These are phyloP conservation scores for Thamnophis elegans DNA, from an alignment of 2,797 vertebrate species.

Conservation along the genomic window DNA sequence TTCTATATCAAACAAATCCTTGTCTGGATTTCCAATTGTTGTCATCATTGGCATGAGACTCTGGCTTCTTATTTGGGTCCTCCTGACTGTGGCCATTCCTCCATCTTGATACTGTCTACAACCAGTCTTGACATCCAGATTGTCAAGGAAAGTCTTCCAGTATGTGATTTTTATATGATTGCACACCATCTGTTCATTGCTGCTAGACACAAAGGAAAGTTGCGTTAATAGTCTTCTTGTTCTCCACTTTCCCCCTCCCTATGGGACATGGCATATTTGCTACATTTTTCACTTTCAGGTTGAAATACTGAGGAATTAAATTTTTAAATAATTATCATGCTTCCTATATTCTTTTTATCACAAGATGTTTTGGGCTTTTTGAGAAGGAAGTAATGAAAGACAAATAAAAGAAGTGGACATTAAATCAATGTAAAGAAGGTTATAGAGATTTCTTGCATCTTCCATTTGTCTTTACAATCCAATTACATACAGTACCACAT, in stretches of 20 bases:
- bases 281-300: neutral
- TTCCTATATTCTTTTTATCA: neutral
- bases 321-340: neutral
- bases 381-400: slow-evolving; percentile 46
- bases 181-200: slow-evolving; percentile 56
- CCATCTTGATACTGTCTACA: neutral
- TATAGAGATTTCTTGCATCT: slow-evolving; percentile 30
- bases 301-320: neutral
- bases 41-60: neutral
- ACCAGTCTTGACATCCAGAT: neutral
- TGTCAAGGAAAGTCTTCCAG: slow-evolving; percentile 16
- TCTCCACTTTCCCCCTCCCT: slow-evolving; percentile 24
- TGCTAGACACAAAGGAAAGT: slow-evolving; percentile 58
- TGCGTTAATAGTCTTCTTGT: slow-evolving; percentile 12
- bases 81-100: neutral
- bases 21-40: neutral
- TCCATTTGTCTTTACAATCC: slow-evolving; percentile 49
- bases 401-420: slow-evolving; percentile 39
- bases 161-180: slow-evolving; percentile 39
- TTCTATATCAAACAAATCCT: neutral
- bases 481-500: slow-evolving; percentile 44
- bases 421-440: slow-evolving; percentile 42
- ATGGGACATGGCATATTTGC: neutral
- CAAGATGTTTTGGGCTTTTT: slow-evolving; percentile 27
- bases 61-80: neutral